Evolutionary conservation across 2,797 vertebrate species (phyloP), one percentile per base, ranked within the genome.

Genomic region (Danio tinwini): DNA sequence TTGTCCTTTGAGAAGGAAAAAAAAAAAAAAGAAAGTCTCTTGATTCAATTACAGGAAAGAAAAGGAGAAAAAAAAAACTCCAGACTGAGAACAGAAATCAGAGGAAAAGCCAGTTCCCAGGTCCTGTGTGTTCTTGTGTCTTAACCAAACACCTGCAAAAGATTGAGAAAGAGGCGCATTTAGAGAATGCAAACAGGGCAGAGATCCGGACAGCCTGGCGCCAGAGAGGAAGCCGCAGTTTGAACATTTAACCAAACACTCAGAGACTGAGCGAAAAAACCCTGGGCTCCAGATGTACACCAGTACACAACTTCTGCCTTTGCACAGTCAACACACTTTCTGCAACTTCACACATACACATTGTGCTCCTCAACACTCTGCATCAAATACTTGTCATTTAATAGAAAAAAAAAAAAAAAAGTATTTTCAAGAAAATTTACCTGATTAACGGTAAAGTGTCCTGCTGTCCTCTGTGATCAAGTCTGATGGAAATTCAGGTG

Each of bases 221-320:
- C 96, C 96, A 95, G 94, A 88, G 94, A 96, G 95, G 96, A 97
- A 98, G 96, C 97, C 97, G 91, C 96, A 96, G 95, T 96, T 96
- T 94, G 94, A 96, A 94, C 95, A 96, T 95, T 97, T 95, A 96
- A 96, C 95, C 96, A 96, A 97, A 97, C 96, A 96, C 95, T 96
- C 95, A 91, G 92, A 95, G 94, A 93, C 93, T 93, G 93, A 95
- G 95, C 93, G 10, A 11, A 52, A 94, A 76, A 96, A 95, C 93
- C 92, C 95, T 95, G 96, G 93, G 89, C 93, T 96, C 96, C 96
- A 97, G 96, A 98, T 96, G 96, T 94, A 88, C 78, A 70, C 80
- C 61, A 86, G 75, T 52, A 52, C 82, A 59, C 76, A 88, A 92
- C 90, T 92, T 93, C 91, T 89, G 90, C 88, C 88, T 86, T 88